phyloP scores from a whole-genome alignment of 1,140 invertebrate genomes.

The Brachystomella parvula region DNA sequence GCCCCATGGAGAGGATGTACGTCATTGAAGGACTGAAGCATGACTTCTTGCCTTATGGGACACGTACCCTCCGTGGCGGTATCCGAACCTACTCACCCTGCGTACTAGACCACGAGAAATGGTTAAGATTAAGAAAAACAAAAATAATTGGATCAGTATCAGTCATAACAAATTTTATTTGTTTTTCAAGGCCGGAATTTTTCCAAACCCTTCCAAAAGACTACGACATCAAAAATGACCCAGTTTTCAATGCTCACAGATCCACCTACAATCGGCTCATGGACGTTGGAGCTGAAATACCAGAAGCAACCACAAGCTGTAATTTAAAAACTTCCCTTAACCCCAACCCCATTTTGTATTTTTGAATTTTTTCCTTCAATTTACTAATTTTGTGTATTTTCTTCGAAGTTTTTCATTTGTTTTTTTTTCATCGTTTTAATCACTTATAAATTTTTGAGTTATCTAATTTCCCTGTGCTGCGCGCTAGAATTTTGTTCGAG shows the following conservation, averaged over 20 bases:
- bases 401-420: no score
- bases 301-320: slow-evolving; percentile 21
- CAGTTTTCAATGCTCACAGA: slow-evolving; percentile 16
- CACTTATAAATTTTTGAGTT: no score
- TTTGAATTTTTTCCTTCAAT: no score
- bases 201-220: slow-evolving; percentile 29
- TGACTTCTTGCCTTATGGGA: slow-evolving; percentile 13
- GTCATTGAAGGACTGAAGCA: not conserved
- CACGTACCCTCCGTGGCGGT: slow-evolving; percentile 21
- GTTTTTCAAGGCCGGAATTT: slow-evolving; percentile 29
- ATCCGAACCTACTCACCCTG: slow-evolving; percentile 28
- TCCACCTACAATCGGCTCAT: slow-evolving; percentile 32
- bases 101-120: slow-evolving; percentile 28
- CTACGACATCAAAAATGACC: slow-evolving; percentile 34
- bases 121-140: slow-evolving; percentile 20
- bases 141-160: not conserved
- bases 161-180: not conserved
- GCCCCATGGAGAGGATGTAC: no score
- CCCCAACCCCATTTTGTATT: no score
- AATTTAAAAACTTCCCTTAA: not conserved
- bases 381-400: no score
- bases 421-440: no score
- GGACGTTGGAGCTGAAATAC: slow-evolving; percentile 17
- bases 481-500: no score
- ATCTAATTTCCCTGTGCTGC: no score